A percentile compares a stretch with the other conserved stretches of the same genome.
Conservation (phyloP, 2,113 vertebrate species). For the Neolamprologus toae region DNA sequence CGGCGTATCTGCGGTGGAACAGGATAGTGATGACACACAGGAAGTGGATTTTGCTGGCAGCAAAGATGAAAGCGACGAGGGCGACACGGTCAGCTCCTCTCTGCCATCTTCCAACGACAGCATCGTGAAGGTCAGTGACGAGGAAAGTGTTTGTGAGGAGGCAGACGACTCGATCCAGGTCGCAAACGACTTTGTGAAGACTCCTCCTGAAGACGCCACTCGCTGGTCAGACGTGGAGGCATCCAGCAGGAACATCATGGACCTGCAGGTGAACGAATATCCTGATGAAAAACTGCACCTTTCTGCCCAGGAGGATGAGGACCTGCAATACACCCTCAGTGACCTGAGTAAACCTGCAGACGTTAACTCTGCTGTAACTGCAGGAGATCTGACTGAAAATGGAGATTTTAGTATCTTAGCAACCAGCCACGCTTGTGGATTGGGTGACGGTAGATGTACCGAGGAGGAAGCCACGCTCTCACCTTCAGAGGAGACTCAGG, state of each 20-base stretch:
- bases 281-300: neutral
- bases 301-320: neutral
- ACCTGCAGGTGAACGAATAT: constrained; percentile 5
- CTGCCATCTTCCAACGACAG: constrained; percentile 38
- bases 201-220: neutral
- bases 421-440: neutral
- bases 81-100: neutral
- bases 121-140: constrained; percentile 49
- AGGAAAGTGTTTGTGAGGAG: constrained; percentile 19
- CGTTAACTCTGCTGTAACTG: neutral
- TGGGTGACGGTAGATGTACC: neutral
- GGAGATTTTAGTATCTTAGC: constrained; percentile 46
- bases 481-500: neutral
- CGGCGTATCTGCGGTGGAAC: neutral
- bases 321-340: neutral
- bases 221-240: neutral
- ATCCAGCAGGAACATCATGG: neutral
- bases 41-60: neutral
- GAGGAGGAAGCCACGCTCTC: neutral
- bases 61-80: neutral
- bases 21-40: neutral
- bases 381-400: constrained; percentile 10
- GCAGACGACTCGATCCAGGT: neutral
- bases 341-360: neutral
- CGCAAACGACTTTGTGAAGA: neutral